phyloP scores from a whole-genome alignment of 2,888 invertebrate genomes.

The Epirrhoe tristata region DNA sequence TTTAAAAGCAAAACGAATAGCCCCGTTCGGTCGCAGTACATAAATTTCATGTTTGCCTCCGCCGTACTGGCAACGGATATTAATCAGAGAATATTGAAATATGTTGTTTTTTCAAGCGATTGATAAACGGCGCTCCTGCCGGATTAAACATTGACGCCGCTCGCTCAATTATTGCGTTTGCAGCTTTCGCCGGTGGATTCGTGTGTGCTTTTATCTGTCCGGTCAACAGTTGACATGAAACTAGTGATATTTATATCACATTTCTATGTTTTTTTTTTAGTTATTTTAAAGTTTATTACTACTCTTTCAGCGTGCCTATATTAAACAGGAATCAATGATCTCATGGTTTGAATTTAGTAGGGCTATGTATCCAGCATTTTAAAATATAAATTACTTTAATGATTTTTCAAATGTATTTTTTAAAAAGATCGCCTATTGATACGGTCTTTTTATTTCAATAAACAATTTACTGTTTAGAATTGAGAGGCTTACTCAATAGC shows the following conservation, averaged over 20 bases:
- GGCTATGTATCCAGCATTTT: neutral
- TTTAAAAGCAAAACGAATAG: conserved; percentile 84
- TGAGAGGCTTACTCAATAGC: conserved; percentile 31
- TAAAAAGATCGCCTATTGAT: neutral
- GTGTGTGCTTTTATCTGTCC: conserved; percentile 26
- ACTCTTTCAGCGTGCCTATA: too few species aligned
- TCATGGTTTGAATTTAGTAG: too few species aligned
- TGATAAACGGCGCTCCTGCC: conserved; percentile 79
- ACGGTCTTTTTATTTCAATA: conserved; percentile 27
- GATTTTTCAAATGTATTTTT: neutral
- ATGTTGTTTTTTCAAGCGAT: conserved; percentile 84
- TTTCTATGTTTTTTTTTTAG: too few species aligned
- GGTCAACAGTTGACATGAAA: conserved; percentile 17
- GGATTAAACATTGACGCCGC: conserved; percentile 81
- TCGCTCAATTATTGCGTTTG: conserved; percentile 71
- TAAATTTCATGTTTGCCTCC: conserved; percentile 84
- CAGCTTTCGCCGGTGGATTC: conserved; percentile 50
- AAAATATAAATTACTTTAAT: neutral
- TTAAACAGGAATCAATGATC: too few species aligned
- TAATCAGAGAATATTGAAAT: conserved; percentile 86
- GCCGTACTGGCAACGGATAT: conserved; percentile 83
- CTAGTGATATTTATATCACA: neutral
- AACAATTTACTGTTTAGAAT: conserved; percentile 22
- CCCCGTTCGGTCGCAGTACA: conserved; percentile 81
- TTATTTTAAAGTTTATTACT: too few species aligned